Base-by-base conservation (phyloP, 2,797 vertebrate species). In the Capromys pilorides region DNA sequence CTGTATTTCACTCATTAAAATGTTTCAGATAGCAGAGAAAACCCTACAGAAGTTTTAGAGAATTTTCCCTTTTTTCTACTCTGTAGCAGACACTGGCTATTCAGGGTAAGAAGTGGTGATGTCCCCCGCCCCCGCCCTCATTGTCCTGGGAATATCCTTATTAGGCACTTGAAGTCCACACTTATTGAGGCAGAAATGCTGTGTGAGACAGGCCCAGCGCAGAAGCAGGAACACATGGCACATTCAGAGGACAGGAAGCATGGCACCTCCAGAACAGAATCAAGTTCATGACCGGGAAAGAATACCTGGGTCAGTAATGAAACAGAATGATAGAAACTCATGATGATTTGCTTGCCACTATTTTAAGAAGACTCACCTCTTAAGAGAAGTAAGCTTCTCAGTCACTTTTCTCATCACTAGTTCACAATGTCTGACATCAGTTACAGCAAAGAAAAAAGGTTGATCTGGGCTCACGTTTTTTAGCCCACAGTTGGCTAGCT, bases 271-370 rank as follows among this genome's bases (percentile, higher is more conserved):
- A n/a, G 2, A 11, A 7, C 18, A 33, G 16, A 24, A 59, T 28
- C 22, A 45, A 64, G 36, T 22, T 22, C 33, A 19, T 1, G 0
- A 61, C 12, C 7, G 14, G 28, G 16, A 41, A 9, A 51, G 13
- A 22, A 19, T 1, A 19, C 1, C 0, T 10, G 26, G 22, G 6
- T 28, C 0, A 28, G 18, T 3, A 2, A 6, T 10, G 5, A 2
- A 16, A 14, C 5, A 64, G 28, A n/a, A 57, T 0, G 21, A 39
- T 2, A 12, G 69, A 31, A 62, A 49, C 12, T 0, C 31, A 59
- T 0, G 0, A 57, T 1, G 41, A 22, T 13, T n/a, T 22, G 10
- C 8, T 67, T 16, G 13, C 66, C 11, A 13, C 0, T 33, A 57
- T 12, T 69, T 31, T 11, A 14, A 41, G 51, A 33, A 12, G 39